Evolutionary conservation across 2,888 invertebrate genomes (phyloP), one percentile per base, ranked within the genome.

Genomic region (Hyppa rectilinea): DNA sequence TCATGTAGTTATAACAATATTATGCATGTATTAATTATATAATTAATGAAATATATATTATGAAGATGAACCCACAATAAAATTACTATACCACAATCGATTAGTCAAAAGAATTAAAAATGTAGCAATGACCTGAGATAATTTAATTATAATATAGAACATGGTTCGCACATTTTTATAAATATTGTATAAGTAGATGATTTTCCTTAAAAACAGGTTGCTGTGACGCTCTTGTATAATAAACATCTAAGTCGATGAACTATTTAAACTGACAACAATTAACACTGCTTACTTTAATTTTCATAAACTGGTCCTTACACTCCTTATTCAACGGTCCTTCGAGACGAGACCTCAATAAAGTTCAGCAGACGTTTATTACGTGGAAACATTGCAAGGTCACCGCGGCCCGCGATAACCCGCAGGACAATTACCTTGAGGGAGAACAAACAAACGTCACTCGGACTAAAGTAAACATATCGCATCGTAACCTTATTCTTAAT

Each of bases 341-440:
- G 47, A 65, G 67, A 31, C 60, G 12, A 40, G 43, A 43, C 50
- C 17, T 26, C 58, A 56, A 70, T 75, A 66, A 79, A 75, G 20
- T 69, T n/a, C 20, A 31, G 7, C 45, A 68, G 78, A 67, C 64
- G 10, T 80, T 80, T 66, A 82, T 68, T 26, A 75, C 72, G 59
- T 82, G 80, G 82, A 78, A 75, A 74, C 60, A 61, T 65, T 59
- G 56, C 78, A 80, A 84, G 85, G 85, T 84, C 78, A 80, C 12
- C 38, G 38, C 64, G 20, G 43, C 1, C 55, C 4, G 31, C 31
- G 85, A 85, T 85, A 85, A 85, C 85, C 85, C 75, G 2, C 78
- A 80, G 85, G 85, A 85, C 84, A 80, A 74, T 43, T 73, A 81
- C 84, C 81, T 84, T 78, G 81, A 38, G 31, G 5, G 38, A 47